These are phyloP conservation scores for Samia ricini DNA, from an alignment of 1,140 invertebrate species.

Conservation along the genomic window DNA sequence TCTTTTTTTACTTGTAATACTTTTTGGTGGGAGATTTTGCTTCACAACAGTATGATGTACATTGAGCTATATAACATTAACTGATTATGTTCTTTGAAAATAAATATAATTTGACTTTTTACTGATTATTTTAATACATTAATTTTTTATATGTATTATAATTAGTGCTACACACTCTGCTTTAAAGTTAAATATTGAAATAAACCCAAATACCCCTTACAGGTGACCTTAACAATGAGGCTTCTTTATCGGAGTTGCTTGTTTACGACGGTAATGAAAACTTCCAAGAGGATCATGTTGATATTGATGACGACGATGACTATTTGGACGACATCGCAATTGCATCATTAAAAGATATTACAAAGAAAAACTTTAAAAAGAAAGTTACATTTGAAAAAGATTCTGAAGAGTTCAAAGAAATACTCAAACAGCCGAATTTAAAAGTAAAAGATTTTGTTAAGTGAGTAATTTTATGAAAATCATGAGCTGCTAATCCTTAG, in stretches of 20 bases:
- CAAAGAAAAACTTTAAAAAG: conserved; percentile 41
- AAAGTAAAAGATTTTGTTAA: conserved; percentile 66
- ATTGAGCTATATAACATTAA: too few species aligned
- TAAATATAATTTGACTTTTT: too few species aligned
- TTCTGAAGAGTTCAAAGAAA: conserved; percentile 41
- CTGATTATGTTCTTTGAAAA: too few species aligned
- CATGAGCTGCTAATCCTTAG: too few species aligned
- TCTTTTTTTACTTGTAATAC: too few species aligned
- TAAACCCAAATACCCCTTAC: too few species aligned
- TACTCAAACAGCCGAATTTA: conserved; percentile 50
- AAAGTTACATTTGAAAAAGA: conserved; percentile 44
- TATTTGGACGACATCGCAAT: conserved; percentile 46
- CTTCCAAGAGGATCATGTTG: conserved; percentile 10
- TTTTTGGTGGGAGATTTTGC: too few species aligned
- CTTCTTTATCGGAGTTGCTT: conserved; percentile 21
- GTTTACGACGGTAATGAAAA: conserved; percentile 3
- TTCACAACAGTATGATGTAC: too few species aligned
- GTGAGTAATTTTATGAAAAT: conserved; percentile 36
- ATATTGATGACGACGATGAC: conserved; percentile 35
- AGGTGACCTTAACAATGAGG: conserved; percentile 42
- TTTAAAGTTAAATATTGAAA: too few species aligned
- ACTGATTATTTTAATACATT: too few species aligned
- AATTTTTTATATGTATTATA: too few species aligned
- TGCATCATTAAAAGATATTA: conserved; percentile 49
- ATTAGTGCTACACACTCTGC: too few species aligned